These are phyloP conservation scores for Erebia epiphron DNA, from an alignment of 2,888 invertebrate genomes.

Conservation along the genomic window DNA sequence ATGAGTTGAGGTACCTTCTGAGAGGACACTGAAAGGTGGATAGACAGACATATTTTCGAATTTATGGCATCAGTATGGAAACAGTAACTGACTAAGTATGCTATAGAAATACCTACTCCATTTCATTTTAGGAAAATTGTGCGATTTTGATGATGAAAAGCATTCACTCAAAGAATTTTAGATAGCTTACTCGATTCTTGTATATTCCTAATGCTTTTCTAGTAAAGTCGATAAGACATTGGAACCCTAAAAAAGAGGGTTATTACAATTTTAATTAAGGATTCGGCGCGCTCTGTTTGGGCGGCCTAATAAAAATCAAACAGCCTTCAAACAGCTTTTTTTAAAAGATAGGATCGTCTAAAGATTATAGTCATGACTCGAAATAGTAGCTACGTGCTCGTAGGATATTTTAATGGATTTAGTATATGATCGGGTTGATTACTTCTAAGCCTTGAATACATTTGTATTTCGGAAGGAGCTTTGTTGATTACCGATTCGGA, in stretches of 20 bases:
- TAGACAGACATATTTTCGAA: too few species aligned
- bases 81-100: too few species aligned
- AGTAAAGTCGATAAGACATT: not conserved
- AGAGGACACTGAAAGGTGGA: too few species aligned
- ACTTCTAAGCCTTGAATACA: conserved; percentile 27
- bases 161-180: too few species aligned
- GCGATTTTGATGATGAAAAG: too few species aligned
- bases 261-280: conserved; percentile 59
- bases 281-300: conserved; percentile 65
- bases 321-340: conserved; percentile 50
- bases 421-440: conserved; percentile 49
- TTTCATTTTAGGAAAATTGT: too few species aligned
- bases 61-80: too few species aligned
- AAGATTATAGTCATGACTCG: conserved; percentile 39
- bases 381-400: conserved; percentile 32
- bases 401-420: conserved; percentile 42
- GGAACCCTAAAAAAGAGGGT: conserved; percentile 27
- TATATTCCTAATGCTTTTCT: not conserved
- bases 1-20: too few species aligned
- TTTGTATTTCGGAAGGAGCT: conserved; percentile 26
- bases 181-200: too few species aligned
- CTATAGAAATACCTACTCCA: too few species aligned
- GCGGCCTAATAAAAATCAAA: conserved; percentile 51
- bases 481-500: conserved; percentile 24
- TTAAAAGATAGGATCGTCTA: conserved; percentile 39